Base-by-base conservation (phyloP, 2,113 vertebrate species). In the Pachypanchax playfairii region DNA sequence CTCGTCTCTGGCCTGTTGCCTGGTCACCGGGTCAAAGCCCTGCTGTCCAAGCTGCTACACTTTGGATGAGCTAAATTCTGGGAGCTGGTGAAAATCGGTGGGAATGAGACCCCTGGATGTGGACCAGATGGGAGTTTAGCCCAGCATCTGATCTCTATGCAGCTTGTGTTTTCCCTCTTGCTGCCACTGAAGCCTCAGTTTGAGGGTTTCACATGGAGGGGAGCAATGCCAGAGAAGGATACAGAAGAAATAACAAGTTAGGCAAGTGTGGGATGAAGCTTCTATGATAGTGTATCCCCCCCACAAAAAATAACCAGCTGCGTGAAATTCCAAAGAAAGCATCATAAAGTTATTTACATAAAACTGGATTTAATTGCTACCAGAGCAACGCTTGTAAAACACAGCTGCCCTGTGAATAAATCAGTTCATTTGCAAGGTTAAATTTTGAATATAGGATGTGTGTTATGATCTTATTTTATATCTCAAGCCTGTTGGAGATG, bases 121-220 rank as follows among this genome's bases (percentile, higher is more conserved):
- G 22, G 66, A 83, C 67, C 83, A 82, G 62, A 81, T 74, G 74
- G 79, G 38, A 75, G 20, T 26, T 9, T 56, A 79, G 70, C 65
- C 71, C 15, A 6, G 55, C 24, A 54, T 49, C 42, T 67, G 58
- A 80, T 38, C 72, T 61, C 33, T 39, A 15, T 33, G 56, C 56
- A 71, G 49, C 29, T 59, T 4, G 36, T 29, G 21, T 29, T 28
- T 36, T 44, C 22, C 38, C 15, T 25, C 14, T 22, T 18, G 14
- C 48, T 58, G 24, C 20, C 52, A 33, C 59, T 55, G 8, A 51
- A 50, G 56, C 55, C 25, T 47, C 47, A 18, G 50, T 63, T 56
- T 54, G 25, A 22, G 43, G 25, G n/a, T 44, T 50, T 77, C 58
- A 60, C 42, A 42, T 47, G 24, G 20, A 54, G 31, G 17, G 13